Evolutionary conservation across 2,888 invertebrate species (phyloP).

Genomic region (Thymelicus sylvestris): DNA sequence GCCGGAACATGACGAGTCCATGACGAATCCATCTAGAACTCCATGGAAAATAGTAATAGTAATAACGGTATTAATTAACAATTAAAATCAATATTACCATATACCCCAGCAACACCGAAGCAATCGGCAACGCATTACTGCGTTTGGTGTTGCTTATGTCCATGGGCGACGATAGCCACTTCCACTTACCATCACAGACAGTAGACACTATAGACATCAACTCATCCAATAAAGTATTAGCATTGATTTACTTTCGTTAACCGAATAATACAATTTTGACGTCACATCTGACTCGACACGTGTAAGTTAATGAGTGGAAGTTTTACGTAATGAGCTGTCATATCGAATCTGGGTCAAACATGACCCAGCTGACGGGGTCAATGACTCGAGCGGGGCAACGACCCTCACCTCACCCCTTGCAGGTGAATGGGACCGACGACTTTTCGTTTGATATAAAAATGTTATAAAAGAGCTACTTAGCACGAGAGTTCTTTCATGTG

Average conservation of each 20-base stretch:
- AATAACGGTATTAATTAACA: too few relatives aligned
- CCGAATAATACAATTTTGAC: constrained; percentile 19
- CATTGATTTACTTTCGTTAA: constrained; percentile 33
- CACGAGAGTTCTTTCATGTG: background rate
- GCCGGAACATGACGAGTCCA: too few relatives aligned
- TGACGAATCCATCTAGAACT: too few relatives aligned
- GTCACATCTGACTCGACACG: constrained; percentile 27
- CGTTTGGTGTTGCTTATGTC: too few relatives aligned
- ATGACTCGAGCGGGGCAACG: constrained; percentile 44
- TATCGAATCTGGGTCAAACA: constrained; percentile 34
- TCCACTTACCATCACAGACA: too few relatives aligned
- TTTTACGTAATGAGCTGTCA: constrained; percentile 33
- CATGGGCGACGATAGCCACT: too few relatives aligned
- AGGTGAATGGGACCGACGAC: constrained; percentile 31
- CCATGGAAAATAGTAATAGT: too few relatives aligned
- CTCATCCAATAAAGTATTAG: background rate
- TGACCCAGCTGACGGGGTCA: constrained; percentile 47
- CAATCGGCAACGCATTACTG: too few relatives aligned
- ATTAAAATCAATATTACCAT: too few relatives aligned
- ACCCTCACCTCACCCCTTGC: constrained; percentile 40
- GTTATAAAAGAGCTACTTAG: background rate
- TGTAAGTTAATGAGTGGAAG: constrained; percentile 34
- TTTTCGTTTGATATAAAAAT: constrained; percentile 14
- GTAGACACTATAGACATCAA: too few relatives aligned
- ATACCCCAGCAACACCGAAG: too few relatives aligned